Evolutionary conservation across 2,888 invertebrate species (phyloP).

Genomic region (Thyatira batis): DNA sequence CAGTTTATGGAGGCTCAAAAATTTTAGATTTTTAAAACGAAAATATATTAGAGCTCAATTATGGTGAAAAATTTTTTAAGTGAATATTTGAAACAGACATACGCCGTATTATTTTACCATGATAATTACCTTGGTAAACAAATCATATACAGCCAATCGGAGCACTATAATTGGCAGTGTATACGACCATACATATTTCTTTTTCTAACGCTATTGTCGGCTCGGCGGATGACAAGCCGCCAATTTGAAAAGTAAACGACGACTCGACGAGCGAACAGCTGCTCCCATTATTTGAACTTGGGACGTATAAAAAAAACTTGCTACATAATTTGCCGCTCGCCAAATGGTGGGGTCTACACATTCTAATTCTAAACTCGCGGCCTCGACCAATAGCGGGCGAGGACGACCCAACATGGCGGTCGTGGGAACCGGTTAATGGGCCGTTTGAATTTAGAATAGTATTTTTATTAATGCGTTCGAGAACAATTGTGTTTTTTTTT

Average conservation of each 20-base stretch:
- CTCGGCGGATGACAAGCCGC: conserved; percentile 29
- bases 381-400: conserved; percentile 79
- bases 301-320: conserved; percentile 66
- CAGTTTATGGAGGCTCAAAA: too few species aligned
- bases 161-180: conserved; percentile 31
- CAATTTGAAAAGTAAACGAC: conserved; percentile 20
- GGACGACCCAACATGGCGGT: conserved; percentile 80
- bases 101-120: background rate
- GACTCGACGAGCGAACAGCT: conserved; percentile 57
- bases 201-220: conserved; percentile 32
- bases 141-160: conserved; percentile 19
- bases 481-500: conserved; percentile 68
- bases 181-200: background rate
- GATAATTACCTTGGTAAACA: conserved; percentile 6
- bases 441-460: conserved; percentile 81
- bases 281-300: conserved; percentile 72
- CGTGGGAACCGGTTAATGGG: conserved; percentile 82
- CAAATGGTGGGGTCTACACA: conserved; percentile 81
- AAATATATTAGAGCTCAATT: too few species aligned
- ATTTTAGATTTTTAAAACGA: too few species aligned
- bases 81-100: too few species aligned
- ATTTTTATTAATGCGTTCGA: conserved; percentile 76
- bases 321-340: conserved; percentile 77
- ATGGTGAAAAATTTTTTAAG: too few species aligned
- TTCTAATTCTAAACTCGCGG: conserved; percentile 80